Base-by-base conservation (phyloP, 2,888 invertebrate species). In the Therioaphis trifolii region DNA sequence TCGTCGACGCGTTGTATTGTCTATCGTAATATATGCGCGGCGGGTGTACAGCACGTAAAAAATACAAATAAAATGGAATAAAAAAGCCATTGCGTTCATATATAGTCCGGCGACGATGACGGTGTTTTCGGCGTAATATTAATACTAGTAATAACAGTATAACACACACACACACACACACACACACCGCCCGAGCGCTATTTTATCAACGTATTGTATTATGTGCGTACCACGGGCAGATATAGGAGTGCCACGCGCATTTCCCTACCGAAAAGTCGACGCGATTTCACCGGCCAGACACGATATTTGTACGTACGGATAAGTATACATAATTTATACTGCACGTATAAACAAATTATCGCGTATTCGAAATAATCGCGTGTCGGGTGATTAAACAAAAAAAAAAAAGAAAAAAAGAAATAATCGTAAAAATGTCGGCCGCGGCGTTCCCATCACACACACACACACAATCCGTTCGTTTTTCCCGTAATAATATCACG, bases 381-480 rank as follows among this genome's bases (percentile, higher is more conserved):
- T 76, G 63, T 63, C 76, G 76, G 63, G 29, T 63, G 76, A 77
- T 77, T 77, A 77, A 63, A 71, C 63, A 35, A 27, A 63, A 76
- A 61, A n/a, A 40, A n/a, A 66, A n/a, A 61, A 76, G 43, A 35
- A 35, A 15, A 66, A 18, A 35, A 18, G 14, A 18, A 66, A 76
- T 21, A 76, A 74, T 55, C 74, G 55, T 74, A 55, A 74, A 74
- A 75, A 75, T 40, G 74, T 75, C 74, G 74, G 74, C 24, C 74
- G 74, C 46, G 27, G 27, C 63, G 76, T 77, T 77, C 76, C 76
- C 76, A 77, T 77, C 76, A 27, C 63, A 61, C 40, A 40, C 21
- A 21, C 14, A 58, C 35, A 4, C 29, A 58, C 49, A 58, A 46
- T 75, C 43, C 75, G 61, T 76, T 49, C 76, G 76, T 46, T 63